Evolutionary conservation across 2,113 vertebrate genomes (phyloP).

Genomic region (Myodes glareolus): DNA sequence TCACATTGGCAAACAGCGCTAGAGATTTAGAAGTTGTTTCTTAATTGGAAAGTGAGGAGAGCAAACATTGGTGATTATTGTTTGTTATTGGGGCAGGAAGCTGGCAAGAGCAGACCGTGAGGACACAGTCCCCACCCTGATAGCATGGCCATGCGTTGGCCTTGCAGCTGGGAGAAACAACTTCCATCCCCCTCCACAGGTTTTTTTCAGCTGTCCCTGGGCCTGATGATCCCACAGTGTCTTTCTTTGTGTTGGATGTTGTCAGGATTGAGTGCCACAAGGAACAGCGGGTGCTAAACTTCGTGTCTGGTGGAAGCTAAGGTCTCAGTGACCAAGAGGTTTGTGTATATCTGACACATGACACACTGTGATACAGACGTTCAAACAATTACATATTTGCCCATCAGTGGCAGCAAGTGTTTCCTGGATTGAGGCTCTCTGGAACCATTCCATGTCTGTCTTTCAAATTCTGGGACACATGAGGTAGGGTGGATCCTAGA

Average conservation of each 20-base stretch:
- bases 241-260: neutral
- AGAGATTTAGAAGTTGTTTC: neutral
- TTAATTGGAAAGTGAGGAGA: neutral
- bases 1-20: neutral
- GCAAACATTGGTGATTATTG: neutral
- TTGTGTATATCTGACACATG: neutral
- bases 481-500: neutral
- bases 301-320: neutral
- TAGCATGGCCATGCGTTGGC: neutral
- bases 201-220: neutral
- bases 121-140: neutral
- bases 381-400: neutral
- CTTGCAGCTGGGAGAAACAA: neutral
- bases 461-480: neutral
- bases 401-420: neutral
- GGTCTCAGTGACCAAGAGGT: neutral
- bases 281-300: neutral
- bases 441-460: neutral
- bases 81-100: neutral
- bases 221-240: neutral
- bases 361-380: neutral
- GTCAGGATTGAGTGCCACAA: neutral
- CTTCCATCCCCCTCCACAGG: neutral
- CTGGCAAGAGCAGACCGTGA: neutral
- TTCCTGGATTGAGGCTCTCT: neutral